Conservation (phyloP, 2,888 invertebrate genomes). For the Holacanthella duospinosa region DNA sequence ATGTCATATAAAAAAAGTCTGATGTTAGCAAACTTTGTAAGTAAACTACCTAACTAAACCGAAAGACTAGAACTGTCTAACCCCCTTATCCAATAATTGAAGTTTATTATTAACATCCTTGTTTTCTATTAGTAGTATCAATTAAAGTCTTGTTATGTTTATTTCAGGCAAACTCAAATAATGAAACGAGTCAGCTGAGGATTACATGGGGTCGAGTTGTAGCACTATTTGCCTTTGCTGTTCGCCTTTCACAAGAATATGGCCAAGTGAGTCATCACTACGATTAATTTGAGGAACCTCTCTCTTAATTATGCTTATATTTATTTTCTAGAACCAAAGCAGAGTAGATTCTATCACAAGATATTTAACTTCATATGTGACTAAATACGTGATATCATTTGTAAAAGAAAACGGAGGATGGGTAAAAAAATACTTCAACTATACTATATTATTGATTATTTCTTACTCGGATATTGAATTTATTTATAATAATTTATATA, state of each 20-base stretch:
- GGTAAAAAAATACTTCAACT: constrained; percentile 38
- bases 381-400: constrained; percentile 43
- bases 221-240: constrained; percentile 44
- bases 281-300: no score
- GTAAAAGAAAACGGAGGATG: constrained; percentile 45
- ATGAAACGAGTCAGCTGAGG: constrained; percentile 18
- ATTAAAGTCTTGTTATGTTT: no score
- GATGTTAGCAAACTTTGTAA: no score
- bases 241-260: constrained; percentile 42
- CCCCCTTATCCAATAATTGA: no score
- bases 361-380: constrained; percentile 44
- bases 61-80: no score
- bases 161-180: constrained; percentile 20
- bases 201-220: constrained; percentile 45
- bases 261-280: constrained; percentile 39
- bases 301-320: neutral
- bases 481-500: constrained; percentile 1
- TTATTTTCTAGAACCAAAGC: constrained; percentile 17
- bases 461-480: constrained; percentile 1
- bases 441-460: constrained; percentile 2
- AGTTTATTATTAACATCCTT: no score
- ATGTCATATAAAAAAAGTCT: no score
- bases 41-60: no score
- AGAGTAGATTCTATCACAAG: constrained; percentile 39
- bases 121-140: no score